phyloP scores from a whole-genome alignment of 2,797 vertebrate species.

The Sebastes hubbsi region DNA sequence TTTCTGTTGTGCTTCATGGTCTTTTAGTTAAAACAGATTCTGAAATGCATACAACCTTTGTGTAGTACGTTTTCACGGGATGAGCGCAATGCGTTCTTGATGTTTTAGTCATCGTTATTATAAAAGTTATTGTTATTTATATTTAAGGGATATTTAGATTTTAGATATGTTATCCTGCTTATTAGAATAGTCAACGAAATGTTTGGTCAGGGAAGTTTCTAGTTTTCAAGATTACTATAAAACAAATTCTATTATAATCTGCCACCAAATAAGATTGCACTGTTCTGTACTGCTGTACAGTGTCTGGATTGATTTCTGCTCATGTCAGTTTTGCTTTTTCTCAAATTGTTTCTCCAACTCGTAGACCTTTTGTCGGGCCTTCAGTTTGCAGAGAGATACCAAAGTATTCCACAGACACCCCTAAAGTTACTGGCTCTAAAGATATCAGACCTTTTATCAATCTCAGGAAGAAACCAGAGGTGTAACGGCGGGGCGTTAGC shows the following conservation, averaged over 20 bases:
- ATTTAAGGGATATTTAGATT: conserved; percentile 87
- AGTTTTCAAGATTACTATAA: conserved; percentile 77
- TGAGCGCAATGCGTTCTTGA: conserved; percentile 73
- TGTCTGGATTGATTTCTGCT: conserved; percentile 73
- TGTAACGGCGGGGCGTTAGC: conserved; percentile 53
- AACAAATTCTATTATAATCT: conserved; percentile 80
- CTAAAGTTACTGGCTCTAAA: conserved; percentile 71
- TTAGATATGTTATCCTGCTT: conserved; percentile 83
- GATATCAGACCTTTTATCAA: conserved; percentile 76
- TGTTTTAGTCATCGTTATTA: conserved; percentile 74
- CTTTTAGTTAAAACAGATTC: conserved; percentile 44
- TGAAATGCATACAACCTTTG: conserved; percentile 66
- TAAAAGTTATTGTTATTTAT: conserved; percentile 83
- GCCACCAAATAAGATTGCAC: conserved; percentile 87
- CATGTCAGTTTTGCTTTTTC: conserved; percentile 55
- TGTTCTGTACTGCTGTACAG: conserved; percentile 84
- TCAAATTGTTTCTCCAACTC: conserved; percentile 52
- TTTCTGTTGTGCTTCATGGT: conserved; percentile 63
- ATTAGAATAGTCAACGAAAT: conserved; percentile 75
- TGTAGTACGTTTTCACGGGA: conserved; percentile 73
- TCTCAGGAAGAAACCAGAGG: conserved; percentile 84
- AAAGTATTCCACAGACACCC: conserved; percentile 78
- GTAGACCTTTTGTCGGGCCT: conserved; percentile 56
- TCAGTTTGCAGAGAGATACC: conserved; percentile 78
- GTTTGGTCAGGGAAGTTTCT: conserved; percentile 82